phyloP scores from a whole-genome alignment of 2,797 vertebrate genomes.

The Merluccius polli region DNA sequence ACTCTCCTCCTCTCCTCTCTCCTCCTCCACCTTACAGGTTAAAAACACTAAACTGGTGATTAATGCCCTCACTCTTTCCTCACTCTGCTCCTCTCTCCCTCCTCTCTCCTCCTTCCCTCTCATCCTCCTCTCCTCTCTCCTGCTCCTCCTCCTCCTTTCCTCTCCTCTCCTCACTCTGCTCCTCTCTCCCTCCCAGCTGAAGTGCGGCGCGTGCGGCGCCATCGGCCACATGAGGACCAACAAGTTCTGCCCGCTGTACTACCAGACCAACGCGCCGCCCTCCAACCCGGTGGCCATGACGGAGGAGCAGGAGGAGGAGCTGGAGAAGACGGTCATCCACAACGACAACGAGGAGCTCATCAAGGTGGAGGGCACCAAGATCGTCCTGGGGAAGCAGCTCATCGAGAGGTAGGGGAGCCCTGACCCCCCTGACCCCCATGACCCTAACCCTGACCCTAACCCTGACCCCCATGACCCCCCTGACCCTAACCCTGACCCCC shows the following conservation, averaged over 20 bases:
- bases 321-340: conserved; percentile 96
- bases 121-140: no score
- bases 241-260: conserved; percentile 97
- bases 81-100: no score
- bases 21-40: no score
- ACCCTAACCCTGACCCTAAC: no score
- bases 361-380: conserved; percentile 98
- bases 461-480: no score
- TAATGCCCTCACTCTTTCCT: no score
- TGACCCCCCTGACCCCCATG: no score
- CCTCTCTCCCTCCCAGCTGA: conserved; percentile 77
- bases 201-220: conserved; percentile 96
- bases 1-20: conserved; percentile 35
- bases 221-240: conserved; percentile 99
- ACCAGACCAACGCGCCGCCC: conserved; percentile 96
- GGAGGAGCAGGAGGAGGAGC: conserved; percentile 97
- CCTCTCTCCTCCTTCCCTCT: not conserved
- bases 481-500: no score
- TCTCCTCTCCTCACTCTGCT: conserved; percentile 55
- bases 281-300: conserved; percentile 99
- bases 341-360: conserved; percentile 99
- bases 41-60: no score
- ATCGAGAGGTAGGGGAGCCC: conserved; percentile 93
- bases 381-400: conserved; percentile 95
- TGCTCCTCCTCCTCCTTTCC: not conserved